Evolutionary conservation across 2,888 invertebrate species (phyloP), one percentile per base, ranked within the genome.

Genomic region (Lordiphosa andalusiaca): DNA sequence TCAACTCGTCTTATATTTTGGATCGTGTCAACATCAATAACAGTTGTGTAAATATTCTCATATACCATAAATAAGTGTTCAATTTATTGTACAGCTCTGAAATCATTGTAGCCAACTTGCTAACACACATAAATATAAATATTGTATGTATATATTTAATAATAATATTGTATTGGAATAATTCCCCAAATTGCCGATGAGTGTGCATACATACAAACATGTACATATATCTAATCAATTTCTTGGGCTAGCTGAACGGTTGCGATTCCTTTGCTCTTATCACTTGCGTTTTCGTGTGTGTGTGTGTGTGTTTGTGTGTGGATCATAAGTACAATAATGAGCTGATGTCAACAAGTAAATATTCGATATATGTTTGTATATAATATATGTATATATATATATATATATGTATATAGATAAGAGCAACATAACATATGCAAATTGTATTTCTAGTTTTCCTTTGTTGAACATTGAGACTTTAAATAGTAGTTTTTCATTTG

Each of bases 11-110:
- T 44, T 35, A 19, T 49, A 39, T 38, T 16, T 35, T 44, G 13
- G 12, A 25, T 30, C 12, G 19, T 42, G 80, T 76, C 72, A 83
- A 76, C 80, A 74, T 75, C 57, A 62, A 76, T 78, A 76, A 74
- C 71, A 71, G 62, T 78, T 78, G 52, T 44, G 25, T 38, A 40
- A 10, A 30, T 51, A 44, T 57, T 54, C 60, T 48, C 40, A 55
- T 69, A 75, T 75, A 59, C 58, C 35, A 54, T 69, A 72, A 73
- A 73, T 69, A 58, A 73, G 63, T 66, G 47, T 58, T 6, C 36
- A 63, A 55, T 63, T 58, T 69, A 40, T 59, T 37, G 47, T 68
- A 53, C 49, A 52, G 54, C 39, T 41, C 21, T 55, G 53, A 40
- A 55, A 53, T 49, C 23, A 39, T 33, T 49, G 30, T 48, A 38